A percentile compares a stretch with the other conserved stretches of the same genome.
phyloP scores from a whole-genome alignment of 2,113 vertebrate species.

The Halcyon malimbica region DNA sequence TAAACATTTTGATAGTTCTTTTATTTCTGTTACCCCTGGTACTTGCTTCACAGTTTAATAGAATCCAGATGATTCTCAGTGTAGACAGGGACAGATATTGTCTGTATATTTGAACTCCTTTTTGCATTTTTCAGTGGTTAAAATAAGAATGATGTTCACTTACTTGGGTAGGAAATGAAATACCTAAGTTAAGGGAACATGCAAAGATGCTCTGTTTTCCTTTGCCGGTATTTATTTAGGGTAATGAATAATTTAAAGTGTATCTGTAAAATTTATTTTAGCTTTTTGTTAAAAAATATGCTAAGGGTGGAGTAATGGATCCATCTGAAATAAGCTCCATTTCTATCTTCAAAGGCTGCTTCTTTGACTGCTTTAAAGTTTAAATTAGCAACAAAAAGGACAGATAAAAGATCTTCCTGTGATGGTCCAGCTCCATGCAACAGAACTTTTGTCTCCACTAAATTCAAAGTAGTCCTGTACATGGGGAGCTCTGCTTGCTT shows the following conservation, averaged over 20 bases:
- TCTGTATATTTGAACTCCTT: neutral
- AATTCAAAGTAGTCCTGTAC: neutral
- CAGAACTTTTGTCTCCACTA: neutral
- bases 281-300: neutral
- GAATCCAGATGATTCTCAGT: neutral
- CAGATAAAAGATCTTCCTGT: neutral
- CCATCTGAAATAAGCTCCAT: neutral
- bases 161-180: neutral
- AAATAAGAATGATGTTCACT: neutral
- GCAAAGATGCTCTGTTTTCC: neutral
- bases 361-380: neutral
- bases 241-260: neutral
- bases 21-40: neutral
- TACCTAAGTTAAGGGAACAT: neutral
- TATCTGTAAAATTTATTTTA: neutral
- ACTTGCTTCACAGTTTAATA: neutral
- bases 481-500: neutral
- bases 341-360: neutral
- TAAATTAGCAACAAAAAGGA: neutral
- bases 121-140: neutral
- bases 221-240: neutral
- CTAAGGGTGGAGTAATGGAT: neutral
- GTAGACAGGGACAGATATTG: neutral
- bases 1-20: neutral
- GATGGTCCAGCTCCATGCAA: neutral